A percentile compares a stretch with the other conserved stretches of the same genome.
Conservation (phyloP, 2,113 vertebrate species). For the Gobio gobio region DNA sequence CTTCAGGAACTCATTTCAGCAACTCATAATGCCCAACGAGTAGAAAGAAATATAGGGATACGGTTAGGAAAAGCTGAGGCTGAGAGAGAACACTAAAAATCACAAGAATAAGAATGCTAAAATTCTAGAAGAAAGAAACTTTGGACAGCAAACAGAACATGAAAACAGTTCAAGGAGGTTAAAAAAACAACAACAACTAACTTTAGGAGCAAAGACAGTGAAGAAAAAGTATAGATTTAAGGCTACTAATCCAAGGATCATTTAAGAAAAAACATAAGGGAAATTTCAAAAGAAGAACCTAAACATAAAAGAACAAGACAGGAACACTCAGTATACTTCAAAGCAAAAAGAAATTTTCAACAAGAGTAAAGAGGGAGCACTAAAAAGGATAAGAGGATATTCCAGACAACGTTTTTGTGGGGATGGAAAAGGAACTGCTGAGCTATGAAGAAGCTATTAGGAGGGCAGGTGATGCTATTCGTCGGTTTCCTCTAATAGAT, state of each 20-base stretch:
- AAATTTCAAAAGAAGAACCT: neutral
- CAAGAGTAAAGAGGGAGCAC: neutral
- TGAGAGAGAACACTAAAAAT: neutral
- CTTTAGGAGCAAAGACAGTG: neutral
- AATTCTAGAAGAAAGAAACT: neutral
- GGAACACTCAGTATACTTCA: neutral
- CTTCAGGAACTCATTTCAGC: constrained; percentile 32
- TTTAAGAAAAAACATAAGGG: neutral
- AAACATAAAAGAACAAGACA: neutral
- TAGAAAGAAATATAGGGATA: constrained; percentile 7
- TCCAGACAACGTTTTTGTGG: neutral
- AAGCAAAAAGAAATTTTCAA: neutral
- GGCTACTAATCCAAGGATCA: too few species aligned
- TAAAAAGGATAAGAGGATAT: neutral
- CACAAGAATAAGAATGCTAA: neutral
- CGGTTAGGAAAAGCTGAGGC: neutral
- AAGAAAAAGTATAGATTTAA: neutral
- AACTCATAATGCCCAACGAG: neutral
- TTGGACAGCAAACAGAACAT: neutral
- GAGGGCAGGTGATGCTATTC: constrained; percentile 48
- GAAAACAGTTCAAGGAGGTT: neutral
- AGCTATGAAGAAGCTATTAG: constrained; percentile 62
- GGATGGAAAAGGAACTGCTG: constrained; percentile 56
- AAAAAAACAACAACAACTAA: neutral
- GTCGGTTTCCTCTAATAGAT: constrained; percentile 70